phyloP scores from a whole-genome alignment of 2,113 vertebrate species.

The Atrichornis clamosus region DNA sequence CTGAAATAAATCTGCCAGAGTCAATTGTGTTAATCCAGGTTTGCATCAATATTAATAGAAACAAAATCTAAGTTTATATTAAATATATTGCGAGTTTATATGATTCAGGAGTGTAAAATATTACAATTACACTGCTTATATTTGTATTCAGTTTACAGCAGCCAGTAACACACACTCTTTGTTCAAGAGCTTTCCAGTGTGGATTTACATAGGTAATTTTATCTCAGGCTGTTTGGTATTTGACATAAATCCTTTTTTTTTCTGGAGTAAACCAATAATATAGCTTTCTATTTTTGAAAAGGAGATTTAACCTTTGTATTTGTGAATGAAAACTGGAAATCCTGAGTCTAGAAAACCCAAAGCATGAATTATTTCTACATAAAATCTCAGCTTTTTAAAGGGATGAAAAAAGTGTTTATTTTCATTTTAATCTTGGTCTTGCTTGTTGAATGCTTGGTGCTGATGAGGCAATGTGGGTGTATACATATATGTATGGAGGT shows the following conservation, averaged over 20 bases:
- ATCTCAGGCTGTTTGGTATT: not conserved
- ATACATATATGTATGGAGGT: not conserved
- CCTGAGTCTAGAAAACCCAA: not conserved
- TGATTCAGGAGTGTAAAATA: not conserved
- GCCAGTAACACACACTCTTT: not conserved
- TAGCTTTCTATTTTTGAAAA: not conserved
- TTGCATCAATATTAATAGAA: not conserved
- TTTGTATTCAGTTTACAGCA: not conserved
- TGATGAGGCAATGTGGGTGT: not conserved
- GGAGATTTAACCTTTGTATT: not conserved
- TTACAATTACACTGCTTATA: not conserved
- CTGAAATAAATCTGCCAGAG: not conserved
- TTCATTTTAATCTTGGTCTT: not conserved
- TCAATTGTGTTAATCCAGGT: not conserved
- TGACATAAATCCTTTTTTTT: not conserved
- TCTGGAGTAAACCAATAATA: not conserved
- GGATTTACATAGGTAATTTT: not conserved
- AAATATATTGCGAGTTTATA: not conserved
- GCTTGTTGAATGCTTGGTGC: not conserved
- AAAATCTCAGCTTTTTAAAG: not conserved
- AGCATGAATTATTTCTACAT: not conserved
- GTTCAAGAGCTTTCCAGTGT: not conserved
- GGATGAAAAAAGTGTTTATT: not conserved
- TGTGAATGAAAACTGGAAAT: slow-evolving; percentile 3
- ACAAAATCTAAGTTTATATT: not conserved